Evolutionary conservation across 1,140 invertebrate species (phyloP), one percentile per base, ranked within the genome.

Genomic region (Anoplolepis gracilipes): DNA sequence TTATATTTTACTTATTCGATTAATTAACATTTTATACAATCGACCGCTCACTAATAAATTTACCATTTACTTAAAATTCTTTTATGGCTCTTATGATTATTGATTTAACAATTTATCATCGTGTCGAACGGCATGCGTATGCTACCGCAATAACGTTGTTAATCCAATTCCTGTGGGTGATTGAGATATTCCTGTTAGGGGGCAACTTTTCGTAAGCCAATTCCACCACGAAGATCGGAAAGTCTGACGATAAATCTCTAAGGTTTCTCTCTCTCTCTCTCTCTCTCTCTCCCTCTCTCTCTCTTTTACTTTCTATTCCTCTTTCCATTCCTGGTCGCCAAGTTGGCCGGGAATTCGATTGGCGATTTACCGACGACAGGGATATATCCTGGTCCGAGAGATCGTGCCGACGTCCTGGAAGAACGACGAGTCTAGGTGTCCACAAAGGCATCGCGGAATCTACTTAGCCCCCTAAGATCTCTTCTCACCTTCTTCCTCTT

Each of bases 391-490:
- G 36, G 85, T 72, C 57, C 65, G 42, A 70, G 72, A 73, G 77
- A 61, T 67, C 86, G 77, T 84, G 77, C 67, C 61, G 85, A 86
- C 70, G 86, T 90, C 87, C 90, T 86, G 49, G 88, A 59, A 81
- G 30, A 59, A 62, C 73, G 73, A 65, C 62, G n/a, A 65, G 7
- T 36, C 33, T 33, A 62, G 30, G 72, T 53, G 13, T 19, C 87
- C 72, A 91, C 92, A 92, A 92, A 92, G 90, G 90, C 85, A 89
- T 82, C 75, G 59, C 89, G 85, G 91, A 93, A 94, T 94, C 92
- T 91, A 94, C 92, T 95, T 94, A 93, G 86, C 53, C 10, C 22
- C 62, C 46, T n/a, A 2, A 25, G 16, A n/a, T 19, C 16, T 53
- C 65, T 79, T 81, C 84, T 90, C 55, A 79, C 73, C 46, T 85